Evolutionary conservation across 30 jellyfish, hydroid and myxozoan species (phyloP).

Genomic region (Chrysaora quinquecirrha): DNA sequence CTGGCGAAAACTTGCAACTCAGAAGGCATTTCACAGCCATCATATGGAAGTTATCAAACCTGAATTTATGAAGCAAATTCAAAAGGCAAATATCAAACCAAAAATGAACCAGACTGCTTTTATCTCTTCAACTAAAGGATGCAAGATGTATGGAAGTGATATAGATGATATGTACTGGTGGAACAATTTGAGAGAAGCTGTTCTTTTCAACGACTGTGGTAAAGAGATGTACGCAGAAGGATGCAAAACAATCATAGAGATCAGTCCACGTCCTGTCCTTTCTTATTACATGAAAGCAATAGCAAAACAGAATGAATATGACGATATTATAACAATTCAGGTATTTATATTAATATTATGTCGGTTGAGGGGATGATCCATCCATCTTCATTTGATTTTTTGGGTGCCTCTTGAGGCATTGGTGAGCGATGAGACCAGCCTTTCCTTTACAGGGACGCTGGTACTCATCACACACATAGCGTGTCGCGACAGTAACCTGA

Average conservation of each 20-base stretch:
- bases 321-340: constrained; percentile 32
- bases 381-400: too few species aligned
- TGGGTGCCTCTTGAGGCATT: too few species aligned
- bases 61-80: constrained; percentile 24
- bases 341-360: too few species aligned
- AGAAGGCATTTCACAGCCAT: constrained; percentile 75
- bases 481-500: too few species aligned
- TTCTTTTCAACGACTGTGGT: constrained; percentile 41
- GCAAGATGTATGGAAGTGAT: constrained; percentile 18
- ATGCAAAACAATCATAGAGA: constrained; percentile 41
- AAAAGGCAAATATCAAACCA: constrained; percentile 39
- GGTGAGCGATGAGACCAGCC: too few species aligned
- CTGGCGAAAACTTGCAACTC: constrained; percentile 62
- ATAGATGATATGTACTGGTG: constrained; percentile 64
- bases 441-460: too few species aligned
- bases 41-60: constrained; percentile 64
- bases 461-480: too few species aligned
- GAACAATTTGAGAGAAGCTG: constrained; percentile 61
- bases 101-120: constrained; percentile 18
- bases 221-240: constrained; percentile 32
- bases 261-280: constrained; percentile 72
- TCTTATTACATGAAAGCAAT: constrained; percentile 56
- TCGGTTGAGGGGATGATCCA: too few species aligned
- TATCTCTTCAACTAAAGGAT: constrained; percentile 53
- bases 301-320: constrained; percentile 52